Percentiles rank a stretch among this genome's conserved stretches.
Conservation (phyloP, 2,113 vertebrate species). For the Sceloporus tristichus region DNA sequence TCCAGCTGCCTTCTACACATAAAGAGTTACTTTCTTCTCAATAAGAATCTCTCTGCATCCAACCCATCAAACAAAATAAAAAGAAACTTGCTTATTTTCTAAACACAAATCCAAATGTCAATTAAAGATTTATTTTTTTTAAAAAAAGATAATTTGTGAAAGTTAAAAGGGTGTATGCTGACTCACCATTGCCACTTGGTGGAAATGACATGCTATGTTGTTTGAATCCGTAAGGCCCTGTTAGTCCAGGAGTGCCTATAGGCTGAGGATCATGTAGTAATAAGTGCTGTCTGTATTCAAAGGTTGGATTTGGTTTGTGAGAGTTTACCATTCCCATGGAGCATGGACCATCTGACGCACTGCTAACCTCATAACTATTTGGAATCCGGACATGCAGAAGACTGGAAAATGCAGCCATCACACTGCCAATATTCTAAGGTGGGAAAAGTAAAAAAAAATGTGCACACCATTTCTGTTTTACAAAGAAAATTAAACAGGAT, state of each 20-base stretch:
- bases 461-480: not conserved
- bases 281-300: slow-evolving; percentile 81
- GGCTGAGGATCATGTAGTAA: slow-evolving; percentile 79
- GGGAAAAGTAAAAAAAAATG: slow-evolving; percentile 28
- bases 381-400: slow-evolving; percentile 89
- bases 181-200: slow-evolving; percentile 86
- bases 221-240: slow-evolving; percentile 81
- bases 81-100: not conserved
- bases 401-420: slow-evolving; percentile 90
- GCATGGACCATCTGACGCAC: slow-evolving; percentile 79
- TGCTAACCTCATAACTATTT: slow-evolving; percentile 89
- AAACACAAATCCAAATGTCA: accelerated
- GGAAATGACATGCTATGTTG: slow-evolving; percentile 83
- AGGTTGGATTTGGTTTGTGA: slow-evolving; percentile 76
- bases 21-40: no score
- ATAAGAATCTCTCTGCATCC: no score
- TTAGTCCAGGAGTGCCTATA: slow-evolving; percentile 74
- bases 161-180: accelerated
- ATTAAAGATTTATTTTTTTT: not conserved
- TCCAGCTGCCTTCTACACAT: no score
- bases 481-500: not conserved
- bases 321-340: slow-evolving; percentile 79
- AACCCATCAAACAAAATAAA: not conserved
- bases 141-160: not conserved
- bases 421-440: slow-evolving; percentile 87